Evolutionary conservation across 1,140 invertebrate species (phyloP), one percentile per base, ranked within the genome.

Genomic region (Sesamia nonagrioides): DNA sequence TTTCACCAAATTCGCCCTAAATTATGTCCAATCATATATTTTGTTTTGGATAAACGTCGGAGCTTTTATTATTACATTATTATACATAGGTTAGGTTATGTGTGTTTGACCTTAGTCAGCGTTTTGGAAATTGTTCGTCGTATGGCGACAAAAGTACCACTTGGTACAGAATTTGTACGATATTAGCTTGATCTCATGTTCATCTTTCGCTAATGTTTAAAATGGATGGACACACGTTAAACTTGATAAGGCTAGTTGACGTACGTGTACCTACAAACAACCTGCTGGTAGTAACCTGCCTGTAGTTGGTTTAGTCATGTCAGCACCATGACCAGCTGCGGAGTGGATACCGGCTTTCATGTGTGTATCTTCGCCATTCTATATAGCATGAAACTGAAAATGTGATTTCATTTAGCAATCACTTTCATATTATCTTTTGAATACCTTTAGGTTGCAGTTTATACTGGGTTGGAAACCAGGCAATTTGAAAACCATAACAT

Each of bases 11-110:
- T 33, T 69, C 66, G 42, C 66, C 66, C 66, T 33, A 50, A 69
- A 48, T 69, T 69, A 69, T 69, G 66, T 69, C 61, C 56, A 48
- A 42, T 69, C 66, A 45, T 48, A 48, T 69, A 74, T 74, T 58
- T 74, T 74, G 54, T 60, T 74, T 56, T 45, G 60, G 50, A 54
- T 54, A 72, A 72, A 71, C 58, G 60, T 40, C 60, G 15, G 4
- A 40, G 37, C 60, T 40, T 40, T 40, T 33, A 40, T 48, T 48
- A 69, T 33, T 48, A 69, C 21, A 27, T 48, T 69, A 45, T 69
- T 50, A 40, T 40, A 27, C 27, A 45, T 27, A 27, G 17, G 37
- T 18, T 13, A 11, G 63, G 13, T 33, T 69, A 48, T 33, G 6
- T 27, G 66, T 66, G 17, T 9, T 17, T 66, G 61, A 45, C 61